phyloP scores from a whole-genome alignment of 2,113 vertebrate species.

The Myotis brandtii region DNA sequence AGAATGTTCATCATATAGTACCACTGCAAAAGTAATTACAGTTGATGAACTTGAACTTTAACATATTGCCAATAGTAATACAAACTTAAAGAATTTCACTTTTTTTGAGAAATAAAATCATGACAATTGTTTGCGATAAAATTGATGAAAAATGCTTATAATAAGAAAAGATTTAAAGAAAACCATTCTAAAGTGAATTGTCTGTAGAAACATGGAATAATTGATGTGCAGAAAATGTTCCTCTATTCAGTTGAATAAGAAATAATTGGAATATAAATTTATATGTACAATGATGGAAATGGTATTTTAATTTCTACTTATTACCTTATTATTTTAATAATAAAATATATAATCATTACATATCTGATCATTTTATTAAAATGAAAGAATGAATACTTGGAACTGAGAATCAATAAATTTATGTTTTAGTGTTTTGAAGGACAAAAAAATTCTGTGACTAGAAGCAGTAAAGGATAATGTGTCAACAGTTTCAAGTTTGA shows the following conservation, averaged over 20 bases:
- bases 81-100: background rate
- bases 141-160: conserved; percentile 35
- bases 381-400: background rate
- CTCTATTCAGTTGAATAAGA: background rate
- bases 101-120: conserved; percentile 49
- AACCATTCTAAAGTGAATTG: conserved; percentile 12
- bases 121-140: conserved; percentile 18
- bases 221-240: background rate
- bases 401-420: background rate
- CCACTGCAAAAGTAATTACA: background rate
- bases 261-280: background rate
- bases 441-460: background rate
- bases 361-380: conserved; percentile 19
- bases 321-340: background rate
- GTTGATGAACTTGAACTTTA: background rate
- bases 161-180: conserved; percentile 47
- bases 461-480: background rate
- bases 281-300: background rate
- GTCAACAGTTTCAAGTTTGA: background rate
- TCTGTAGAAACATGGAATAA: background rate
- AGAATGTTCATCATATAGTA: background rate
- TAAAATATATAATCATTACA: background rate
- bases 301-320: background rate
- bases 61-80: background rate
- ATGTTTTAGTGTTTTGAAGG: conserved; percentile 47